phyloP scores from a whole-genome alignment of 2,113 vertebrate species.

The Thunnus thynnus region DNA sequence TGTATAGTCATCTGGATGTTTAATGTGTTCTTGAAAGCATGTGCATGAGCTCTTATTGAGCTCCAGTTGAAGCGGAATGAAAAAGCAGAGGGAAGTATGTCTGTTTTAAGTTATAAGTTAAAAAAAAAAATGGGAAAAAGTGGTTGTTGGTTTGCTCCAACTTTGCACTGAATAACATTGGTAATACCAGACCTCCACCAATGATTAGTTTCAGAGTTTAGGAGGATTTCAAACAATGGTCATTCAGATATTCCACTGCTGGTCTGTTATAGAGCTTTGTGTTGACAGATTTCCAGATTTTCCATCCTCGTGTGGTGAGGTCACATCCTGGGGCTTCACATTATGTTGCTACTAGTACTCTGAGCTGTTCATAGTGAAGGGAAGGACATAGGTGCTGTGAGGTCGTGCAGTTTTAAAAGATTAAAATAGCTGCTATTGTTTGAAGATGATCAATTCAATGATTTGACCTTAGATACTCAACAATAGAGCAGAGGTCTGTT shows the following conservation, averaged over 20 bases:
- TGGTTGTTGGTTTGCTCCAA: conserved; percentile 13
- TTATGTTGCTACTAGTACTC: background rate
- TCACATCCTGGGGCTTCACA: conserved; percentile 22
- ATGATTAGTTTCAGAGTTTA: conserved; percentile 1
- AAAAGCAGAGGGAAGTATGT: conserved; percentile 5
- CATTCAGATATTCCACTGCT: conserved; percentile 31
- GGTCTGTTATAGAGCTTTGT: conserved; percentile 22
- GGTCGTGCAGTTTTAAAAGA: conserved; percentile 25
- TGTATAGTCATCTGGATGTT: background rate
- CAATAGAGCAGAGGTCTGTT: conserved; percentile 33
- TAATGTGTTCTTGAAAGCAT: background rate
- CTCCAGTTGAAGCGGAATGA: background rate
- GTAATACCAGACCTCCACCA: conserved; percentile 23
- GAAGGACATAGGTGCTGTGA: conserved; percentile 4
- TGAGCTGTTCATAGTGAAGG: conserved; percentile 10
- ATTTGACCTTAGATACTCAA: conserved; percentile 46
- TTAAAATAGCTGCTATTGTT: conserved; percentile 11
- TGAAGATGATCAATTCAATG: conserved; percentile 35
- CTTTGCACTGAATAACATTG: conserved; percentile 8
- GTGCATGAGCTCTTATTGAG: background rate
- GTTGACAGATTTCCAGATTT: conserved; percentile 32
- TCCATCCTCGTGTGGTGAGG: background rate
- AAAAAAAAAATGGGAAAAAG: background rate
- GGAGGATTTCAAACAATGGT: conserved; percentile 20
- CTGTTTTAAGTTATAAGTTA: conserved; percentile 16